Evolutionary conservation across 2,113 vertebrate genomes (phyloP).

Genomic region (Rhabdomys dilectus): DNA sequence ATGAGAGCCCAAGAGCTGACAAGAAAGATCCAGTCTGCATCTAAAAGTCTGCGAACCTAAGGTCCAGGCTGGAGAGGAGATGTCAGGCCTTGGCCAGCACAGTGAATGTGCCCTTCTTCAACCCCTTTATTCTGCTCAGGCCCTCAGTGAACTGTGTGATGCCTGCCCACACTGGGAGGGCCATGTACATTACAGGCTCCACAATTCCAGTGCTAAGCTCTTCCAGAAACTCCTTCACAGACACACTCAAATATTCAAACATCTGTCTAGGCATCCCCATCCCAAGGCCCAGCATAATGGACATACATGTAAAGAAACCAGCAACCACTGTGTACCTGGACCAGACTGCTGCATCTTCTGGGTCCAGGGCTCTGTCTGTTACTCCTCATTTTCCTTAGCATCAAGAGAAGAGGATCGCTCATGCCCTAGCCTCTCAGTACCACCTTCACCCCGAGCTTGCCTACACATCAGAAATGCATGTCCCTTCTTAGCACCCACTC

Average conservation of each 20-base stretch:
- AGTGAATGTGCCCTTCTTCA: neutral
- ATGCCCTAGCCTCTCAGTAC: neutral
- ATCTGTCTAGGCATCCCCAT: neutral
- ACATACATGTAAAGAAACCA: neutral
- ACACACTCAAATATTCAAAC: neutral
- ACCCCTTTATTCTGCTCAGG: neutral
- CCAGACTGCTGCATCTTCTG: neutral
- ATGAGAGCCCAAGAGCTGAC: neutral
- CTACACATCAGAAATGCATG: neutral
- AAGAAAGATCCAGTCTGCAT: neutral
- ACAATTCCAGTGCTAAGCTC: neutral
- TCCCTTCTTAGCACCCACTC: neutral
- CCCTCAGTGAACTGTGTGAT: neutral
- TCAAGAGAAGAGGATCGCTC: neutral
- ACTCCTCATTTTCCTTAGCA: neutral
- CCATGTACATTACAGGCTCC: neutral
- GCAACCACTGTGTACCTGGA: neutral
- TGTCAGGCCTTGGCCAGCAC: neutral
- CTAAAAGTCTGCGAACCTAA: neutral
- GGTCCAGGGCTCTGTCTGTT: neutral
- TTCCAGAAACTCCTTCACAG: neutral
- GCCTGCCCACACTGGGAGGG: neutral
- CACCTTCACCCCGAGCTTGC: neutral
- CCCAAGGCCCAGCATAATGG: no score
- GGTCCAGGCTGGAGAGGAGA: neutral